A percentile compares a stretch with the other conserved stretches of the same genome.
Evolutionary conservation across 2,797 vertebrate species (phyloP).

Genomic region (Pterois miles): DNA sequence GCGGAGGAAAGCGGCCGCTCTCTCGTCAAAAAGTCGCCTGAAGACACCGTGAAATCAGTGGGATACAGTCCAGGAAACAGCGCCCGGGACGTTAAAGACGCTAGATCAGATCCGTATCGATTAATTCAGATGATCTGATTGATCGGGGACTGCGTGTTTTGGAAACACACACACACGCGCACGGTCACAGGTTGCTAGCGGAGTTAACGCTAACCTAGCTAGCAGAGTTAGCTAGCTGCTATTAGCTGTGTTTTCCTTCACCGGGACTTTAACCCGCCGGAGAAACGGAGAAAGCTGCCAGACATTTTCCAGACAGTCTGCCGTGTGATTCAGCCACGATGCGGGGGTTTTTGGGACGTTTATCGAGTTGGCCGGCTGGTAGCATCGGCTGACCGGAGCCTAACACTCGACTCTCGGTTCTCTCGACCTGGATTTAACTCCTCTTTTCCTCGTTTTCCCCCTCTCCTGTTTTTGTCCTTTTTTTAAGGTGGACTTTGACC

Average conservation of each 20-base stretch:
- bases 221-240: constrained; percentile 52
- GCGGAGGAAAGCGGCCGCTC: too few species aligned
- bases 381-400: constrained; percentile 73
- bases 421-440: constrained; percentile 28
- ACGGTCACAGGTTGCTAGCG: constrained; percentile 69
- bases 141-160: constrained; percentile 5
- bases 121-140: neutral
- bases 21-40: neutral
- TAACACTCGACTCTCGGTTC: constrained; percentile 9
- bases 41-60: constrained; percentile 13
- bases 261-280: neutral
- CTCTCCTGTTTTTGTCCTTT: neutral
- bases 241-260: constrained; percentile 12
- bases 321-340: constrained; percentile 30
- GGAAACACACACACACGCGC: neutral
- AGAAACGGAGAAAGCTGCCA: neutral
- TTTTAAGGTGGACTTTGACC: constrained; percentile 63
- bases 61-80: neutral
- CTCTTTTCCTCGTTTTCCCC: neutral
- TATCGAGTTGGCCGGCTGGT: constrained; percentile 67
- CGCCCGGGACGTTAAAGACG: neutral
- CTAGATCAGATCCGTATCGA: neutral
- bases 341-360: constrained; percentile 56
- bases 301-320: constrained; percentile 10
- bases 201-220: constrained; percentile 57